These are phyloP conservation scores for Hystrix cristata DNA, from an alignment of 2,113 vertebrate genomes.

Conservation along the genomic window DNA sequence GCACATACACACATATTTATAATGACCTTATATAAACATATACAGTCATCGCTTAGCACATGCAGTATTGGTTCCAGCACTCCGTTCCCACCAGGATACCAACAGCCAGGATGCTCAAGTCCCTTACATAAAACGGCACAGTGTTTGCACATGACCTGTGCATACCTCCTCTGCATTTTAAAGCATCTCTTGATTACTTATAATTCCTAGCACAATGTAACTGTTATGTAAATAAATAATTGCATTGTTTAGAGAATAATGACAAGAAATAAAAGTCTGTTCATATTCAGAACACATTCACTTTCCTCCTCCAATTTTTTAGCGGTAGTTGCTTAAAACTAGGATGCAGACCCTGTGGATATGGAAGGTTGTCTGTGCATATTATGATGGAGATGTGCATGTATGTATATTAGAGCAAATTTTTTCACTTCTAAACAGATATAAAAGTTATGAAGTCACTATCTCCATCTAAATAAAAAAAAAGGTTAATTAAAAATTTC, in stretches of 20 bases:
- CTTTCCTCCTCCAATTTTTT: not conserved
- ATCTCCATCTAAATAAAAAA: not conserved
- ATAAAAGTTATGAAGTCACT: not conserved
- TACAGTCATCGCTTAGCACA: not conserved
- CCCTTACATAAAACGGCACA: not conserved
- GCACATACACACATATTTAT: not conserved
- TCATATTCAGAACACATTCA: not conserved
- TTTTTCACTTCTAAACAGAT: not conserved
- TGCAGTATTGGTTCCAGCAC: not conserved
- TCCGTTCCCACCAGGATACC: no score
- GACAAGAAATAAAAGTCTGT: not conserved
- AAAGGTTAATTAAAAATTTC: conserved; percentile 12
- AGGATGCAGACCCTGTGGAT: not conserved
- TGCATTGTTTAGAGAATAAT: not conserved
- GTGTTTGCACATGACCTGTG: not conserved
- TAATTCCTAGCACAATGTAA: not conserved
- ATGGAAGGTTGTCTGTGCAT: not conserved
- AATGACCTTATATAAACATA: not conserved
- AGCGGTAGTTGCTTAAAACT: not conserved
- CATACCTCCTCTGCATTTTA: not conserved
- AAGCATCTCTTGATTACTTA: not conserved
- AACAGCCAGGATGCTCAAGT: not conserved
- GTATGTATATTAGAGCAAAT: not conserved
- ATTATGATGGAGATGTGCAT: not conserved
- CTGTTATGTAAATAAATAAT: not conserved